phyloP scores from a whole-genome alignment of 2,797 vertebrate species.

The Spinus pinus region DNA sequence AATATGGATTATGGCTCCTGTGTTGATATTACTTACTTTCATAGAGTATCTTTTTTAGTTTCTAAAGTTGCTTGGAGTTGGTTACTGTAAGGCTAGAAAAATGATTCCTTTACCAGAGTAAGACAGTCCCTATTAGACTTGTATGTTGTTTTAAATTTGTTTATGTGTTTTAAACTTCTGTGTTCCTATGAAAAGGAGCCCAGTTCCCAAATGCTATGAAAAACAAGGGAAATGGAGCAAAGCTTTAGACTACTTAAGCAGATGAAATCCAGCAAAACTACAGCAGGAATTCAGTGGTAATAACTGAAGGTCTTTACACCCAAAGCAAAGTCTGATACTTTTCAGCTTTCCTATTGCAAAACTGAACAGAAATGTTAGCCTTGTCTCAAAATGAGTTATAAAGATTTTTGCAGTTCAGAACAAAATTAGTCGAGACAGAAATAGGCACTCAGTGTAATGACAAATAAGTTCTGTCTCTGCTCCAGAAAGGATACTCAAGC shows the following conservation, averaged over 20 bases:
- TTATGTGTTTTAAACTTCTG: background rate
- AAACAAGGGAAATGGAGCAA: background rate
- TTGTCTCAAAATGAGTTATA: background rate
- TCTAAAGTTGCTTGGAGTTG: background rate
- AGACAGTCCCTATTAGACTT: background rate
- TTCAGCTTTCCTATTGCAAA: background rate
- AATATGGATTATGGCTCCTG: background rate
- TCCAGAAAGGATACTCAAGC: background rate
- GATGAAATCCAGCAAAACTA: background rate
- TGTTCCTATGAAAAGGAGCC: background rate
- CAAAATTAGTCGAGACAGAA: background rate
- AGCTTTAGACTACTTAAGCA: background rate
- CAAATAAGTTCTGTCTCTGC: background rate
- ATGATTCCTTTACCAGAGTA: background rate
- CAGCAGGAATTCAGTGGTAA: background rate
- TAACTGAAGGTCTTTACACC: background rate
- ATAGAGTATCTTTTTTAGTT: background rate
- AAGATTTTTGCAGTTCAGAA: background rate
- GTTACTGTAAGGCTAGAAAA: background rate
- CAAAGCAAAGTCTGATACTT: background rate
- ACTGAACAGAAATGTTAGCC: background rate
- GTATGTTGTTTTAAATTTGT: background rate
- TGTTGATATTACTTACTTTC: background rate
- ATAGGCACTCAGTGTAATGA: background rate
- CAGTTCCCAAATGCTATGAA: background rate